Evolutionary conservation across 2,113 vertebrate species (phyloP).

Genomic region (Arvicanthis niloticus): DNA sequence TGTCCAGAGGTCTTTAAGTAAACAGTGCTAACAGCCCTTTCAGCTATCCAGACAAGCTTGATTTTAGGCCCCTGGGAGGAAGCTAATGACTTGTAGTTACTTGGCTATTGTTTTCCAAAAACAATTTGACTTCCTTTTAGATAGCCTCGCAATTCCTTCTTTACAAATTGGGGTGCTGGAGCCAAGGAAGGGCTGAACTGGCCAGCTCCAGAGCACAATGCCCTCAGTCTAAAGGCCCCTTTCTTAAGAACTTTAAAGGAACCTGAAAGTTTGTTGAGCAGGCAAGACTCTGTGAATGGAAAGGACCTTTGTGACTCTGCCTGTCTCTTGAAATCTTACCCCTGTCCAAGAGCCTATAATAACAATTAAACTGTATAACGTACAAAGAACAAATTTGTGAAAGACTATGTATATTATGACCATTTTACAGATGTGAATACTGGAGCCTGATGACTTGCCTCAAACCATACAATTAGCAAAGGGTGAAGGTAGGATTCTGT

Average conservation of each 20-base stretch:
- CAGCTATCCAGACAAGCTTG: constrained; percentile 82
- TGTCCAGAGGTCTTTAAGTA: constrained; percentile 83
- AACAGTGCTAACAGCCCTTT: constrained; percentile 84
- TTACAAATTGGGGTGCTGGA: constrained; percentile 90
- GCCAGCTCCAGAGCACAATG: constrained; percentile 86
- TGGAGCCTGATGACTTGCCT: background rate
- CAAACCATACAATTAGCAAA: background rate
- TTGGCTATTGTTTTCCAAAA: constrained; percentile 95
- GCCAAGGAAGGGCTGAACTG: constrained; percentile 85
- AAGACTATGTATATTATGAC: background rate
- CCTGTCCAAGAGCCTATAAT: background rate
- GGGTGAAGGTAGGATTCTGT: background rate
- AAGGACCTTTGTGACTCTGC: background rate
- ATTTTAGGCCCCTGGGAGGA: constrained; percentile 83
- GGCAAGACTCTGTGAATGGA: constrained; percentile 64
- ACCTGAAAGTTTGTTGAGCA: constrained; percentile 62
- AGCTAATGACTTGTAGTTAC: constrained; percentile 89
- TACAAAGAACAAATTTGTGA: constrained; percentile 25
- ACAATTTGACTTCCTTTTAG: constrained; percentile 98
- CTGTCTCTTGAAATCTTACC: background rate
- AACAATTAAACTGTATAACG: background rate
- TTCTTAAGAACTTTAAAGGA: constrained; percentile 80
- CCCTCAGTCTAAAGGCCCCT: constrained; percentile 84
- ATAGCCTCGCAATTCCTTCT: constrained; percentile 91
- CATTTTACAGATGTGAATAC: background rate